These are phyloP conservation scores for Pheosia tremula DNA, from an alignment of 2,888 invertebrate species.

Conservation along the genomic window DNA sequence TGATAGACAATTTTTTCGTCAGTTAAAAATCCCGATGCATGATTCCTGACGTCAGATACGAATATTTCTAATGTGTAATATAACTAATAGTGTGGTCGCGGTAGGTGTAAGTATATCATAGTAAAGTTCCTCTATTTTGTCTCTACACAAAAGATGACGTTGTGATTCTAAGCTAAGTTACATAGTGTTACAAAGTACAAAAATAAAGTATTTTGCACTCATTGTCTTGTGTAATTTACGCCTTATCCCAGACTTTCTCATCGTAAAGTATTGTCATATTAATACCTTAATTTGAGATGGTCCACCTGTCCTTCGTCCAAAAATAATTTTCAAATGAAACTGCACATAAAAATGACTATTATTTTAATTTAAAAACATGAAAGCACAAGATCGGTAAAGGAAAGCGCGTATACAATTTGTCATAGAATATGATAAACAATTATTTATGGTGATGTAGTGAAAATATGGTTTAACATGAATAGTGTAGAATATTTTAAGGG, in stretches of 20 bases:
- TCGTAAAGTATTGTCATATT: too few species aligned
- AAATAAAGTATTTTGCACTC: slow-evolving; percentile 69
- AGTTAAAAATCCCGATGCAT: too few species aligned
- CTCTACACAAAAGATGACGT: slow-evolving; percentile 51
- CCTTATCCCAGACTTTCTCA: background rate
- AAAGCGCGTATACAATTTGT: slow-evolving; percentile 25
- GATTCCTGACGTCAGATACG: too few species aligned
- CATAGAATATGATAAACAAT: slow-evolving; percentile 1
- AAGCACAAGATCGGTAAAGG: slow-evolving; percentile 32
- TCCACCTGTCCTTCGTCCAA: background rate
- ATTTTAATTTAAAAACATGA: slow-evolving; percentile 30
- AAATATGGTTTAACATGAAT: background rate
- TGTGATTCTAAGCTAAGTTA: slow-evolving; percentile 66
- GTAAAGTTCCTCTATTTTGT: slow-evolving; percentile 66
- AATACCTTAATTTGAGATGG: too few species aligned
- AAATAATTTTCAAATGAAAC: slow-evolving; percentile 21
- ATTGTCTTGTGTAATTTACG: background rate
- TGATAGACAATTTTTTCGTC: too few species aligned
- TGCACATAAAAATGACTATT: slow-evolving; percentile 19
- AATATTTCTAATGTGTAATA: background rate
- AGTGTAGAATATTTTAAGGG: background rate
- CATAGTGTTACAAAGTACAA: slow-evolving; percentile 62
- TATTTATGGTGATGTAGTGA: background rate
- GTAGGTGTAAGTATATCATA: slow-evolving; percentile 33
- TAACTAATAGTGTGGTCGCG: slow-evolving; percentile 23